Evolutionary conservation across 2,888 invertebrate species (phyloP).

Genomic region (Melinaea menophilus): DNA sequence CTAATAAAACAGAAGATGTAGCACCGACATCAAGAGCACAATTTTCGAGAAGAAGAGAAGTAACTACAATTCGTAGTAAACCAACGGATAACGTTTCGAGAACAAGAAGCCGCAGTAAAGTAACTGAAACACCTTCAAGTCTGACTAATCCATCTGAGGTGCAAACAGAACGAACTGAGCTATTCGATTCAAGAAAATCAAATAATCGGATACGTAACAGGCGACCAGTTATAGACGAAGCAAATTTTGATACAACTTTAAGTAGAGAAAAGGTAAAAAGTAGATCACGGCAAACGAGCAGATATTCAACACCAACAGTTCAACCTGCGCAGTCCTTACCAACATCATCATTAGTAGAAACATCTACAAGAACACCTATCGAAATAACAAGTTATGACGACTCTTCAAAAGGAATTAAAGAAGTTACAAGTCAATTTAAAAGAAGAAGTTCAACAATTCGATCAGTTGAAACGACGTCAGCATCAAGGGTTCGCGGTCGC

Average conservation of each 20-base stretch:
- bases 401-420: conserved; percentile 46
- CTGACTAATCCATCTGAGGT: conserved; percentile 41
- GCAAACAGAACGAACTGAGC: conserved; percentile 52
- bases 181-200: conserved; percentile 63
- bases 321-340: conserved; percentile 16
- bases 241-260: conserved; percentile 41
- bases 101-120: conserved; percentile 53
- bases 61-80: conserved; percentile 42
- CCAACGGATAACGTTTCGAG: conserved; percentile 30
- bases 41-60: conserved; percentile 54
- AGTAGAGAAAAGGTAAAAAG: conserved; percentile 48
- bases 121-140: conserved; percentile 36
- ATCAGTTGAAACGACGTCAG: conserved; percentile 42
- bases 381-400: conserved; percentile 39
- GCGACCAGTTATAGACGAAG: conserved; percentile 43
- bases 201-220: conserved; percentile 56
- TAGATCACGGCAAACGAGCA: conserved; percentile 43
- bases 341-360: conserved; percentile 9
- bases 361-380: conserved; percentile 18
- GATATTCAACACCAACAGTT: conserved; percentile 30
- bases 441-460: conserved; percentile 51
- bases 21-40: conserved; percentile 54
- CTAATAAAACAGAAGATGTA: conserved; percentile 44
- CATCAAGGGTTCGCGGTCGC: conserved; percentile 49
- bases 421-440: conserved; percentile 45